Percentiles rank a stretch among this genome's conserved stretches.
Evolutionary conservation across 2,113 vertebrate species (phyloP).

Genomic region (Malurus alboscapulatus): DNA sequence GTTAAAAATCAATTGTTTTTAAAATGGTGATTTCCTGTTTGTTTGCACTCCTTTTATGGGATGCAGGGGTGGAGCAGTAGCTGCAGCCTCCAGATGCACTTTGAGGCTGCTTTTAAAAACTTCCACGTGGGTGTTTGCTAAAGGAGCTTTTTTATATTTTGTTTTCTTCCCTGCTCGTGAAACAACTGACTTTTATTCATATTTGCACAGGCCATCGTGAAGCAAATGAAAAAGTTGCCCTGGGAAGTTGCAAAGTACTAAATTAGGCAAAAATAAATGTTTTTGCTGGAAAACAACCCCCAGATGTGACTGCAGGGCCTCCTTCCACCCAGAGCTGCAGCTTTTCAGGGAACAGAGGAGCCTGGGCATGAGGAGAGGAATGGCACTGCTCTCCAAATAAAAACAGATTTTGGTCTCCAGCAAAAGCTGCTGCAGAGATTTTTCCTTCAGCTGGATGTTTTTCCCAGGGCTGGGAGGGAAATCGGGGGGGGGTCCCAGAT

Average conservation of each 20-base stretch:
- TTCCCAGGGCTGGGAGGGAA: neutral
- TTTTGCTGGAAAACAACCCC: neutral
- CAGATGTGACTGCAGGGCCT: neutral
- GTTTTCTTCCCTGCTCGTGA: neutral
- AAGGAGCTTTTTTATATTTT: neutral
- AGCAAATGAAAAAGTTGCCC: neutral
- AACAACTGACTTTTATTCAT: constrained; percentile 14
- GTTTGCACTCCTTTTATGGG: neutral
- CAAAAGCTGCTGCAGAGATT: neutral
- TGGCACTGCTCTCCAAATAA: neutral
- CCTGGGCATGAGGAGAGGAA: fast-evolving
- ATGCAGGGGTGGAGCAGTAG: neutral
- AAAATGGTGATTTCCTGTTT: neutral
- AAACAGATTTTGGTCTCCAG: neutral
- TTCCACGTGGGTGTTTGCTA: constrained; percentile 27
- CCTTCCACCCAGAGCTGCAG: neutral
- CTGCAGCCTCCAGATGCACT: constrained; percentile 26
- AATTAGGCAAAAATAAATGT: constrained; percentile 12
- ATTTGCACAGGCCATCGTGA: neutral
- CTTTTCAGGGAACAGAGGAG: neutral
- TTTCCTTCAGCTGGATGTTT: neutral
- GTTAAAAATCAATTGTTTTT: no score
- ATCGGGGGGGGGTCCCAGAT: neutral
- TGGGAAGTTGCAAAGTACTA: neutral
- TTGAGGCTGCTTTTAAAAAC: constrained; percentile 44